A percentile compares a stretch with the other conserved stretches of the same genome.
phyloP scores from a whole-genome alignment of 2,888 invertebrate species.

The Oasisia sp. region DNA sequence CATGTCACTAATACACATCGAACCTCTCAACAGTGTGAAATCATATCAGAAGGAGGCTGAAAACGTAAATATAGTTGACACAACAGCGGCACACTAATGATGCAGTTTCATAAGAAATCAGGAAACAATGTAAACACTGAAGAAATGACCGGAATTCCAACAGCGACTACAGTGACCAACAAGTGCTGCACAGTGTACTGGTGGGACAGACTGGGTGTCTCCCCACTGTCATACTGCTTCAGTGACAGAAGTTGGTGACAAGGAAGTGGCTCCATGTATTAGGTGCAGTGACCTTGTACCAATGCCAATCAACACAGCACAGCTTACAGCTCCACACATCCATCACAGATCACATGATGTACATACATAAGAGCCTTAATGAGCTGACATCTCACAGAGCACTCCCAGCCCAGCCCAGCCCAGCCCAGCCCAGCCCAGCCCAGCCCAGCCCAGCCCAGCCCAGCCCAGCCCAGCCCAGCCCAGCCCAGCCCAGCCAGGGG shows the following conservation, averaged over 20 bases:
- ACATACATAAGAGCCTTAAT: constrained; percentile 19
- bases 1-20: background rate
- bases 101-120: background rate
- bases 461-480: too few relatives aligned
- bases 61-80: background rate
- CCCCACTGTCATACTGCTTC: background rate
- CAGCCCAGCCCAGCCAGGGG: background rate
- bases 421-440: too few relatives aligned
- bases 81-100: background rate
- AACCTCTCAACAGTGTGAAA: background rate
- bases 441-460: too few relatives aligned
- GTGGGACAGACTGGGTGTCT: background rate
- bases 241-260: background rate
- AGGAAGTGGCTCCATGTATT: background rate
- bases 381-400: background rate
- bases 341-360: background rate
- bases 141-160: background rate
- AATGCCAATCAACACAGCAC: background rate
- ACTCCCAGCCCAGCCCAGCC: background rate
- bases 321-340: background rate
- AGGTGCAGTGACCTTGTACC: background rate
- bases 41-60: background rate
- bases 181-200: background rate
- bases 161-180: background rate
- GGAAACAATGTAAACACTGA: background rate